Percentiles rank a stretch among this genome's conserved stretches.
These are phyloP conservation scores for Troides oblongomaculatus DNA, from an alignment of 2,888 invertebrate species.

Conservation along the genomic window DNA sequence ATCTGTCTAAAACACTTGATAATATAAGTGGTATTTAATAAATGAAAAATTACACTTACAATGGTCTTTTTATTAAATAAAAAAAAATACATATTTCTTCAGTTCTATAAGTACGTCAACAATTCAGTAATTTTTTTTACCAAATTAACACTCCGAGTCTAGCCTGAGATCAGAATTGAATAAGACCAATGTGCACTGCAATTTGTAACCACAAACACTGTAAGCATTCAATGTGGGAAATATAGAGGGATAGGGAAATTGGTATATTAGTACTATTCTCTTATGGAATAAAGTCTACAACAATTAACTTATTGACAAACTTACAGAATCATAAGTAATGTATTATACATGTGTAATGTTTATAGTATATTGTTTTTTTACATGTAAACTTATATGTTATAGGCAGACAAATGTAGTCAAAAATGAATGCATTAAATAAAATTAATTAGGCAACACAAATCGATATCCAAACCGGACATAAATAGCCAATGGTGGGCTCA, in stretches of 20 bases:
- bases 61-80: constrained; percentile 76
- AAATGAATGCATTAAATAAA: constrained; percentile 34
- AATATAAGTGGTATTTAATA: constrained; percentile 16
- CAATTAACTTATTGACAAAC: constrained; percentile 62
- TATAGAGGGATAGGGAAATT: constrained; percentile 33
- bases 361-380: constrained; percentile 55
- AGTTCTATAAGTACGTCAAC: constrained; percentile 78
- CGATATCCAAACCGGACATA: constrained; percentile 6
- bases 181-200: constrained; percentile 38
- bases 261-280: constrained; percentile 50
- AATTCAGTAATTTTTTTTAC: constrained; percentile 72
- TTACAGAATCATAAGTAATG: constrained; percentile 61
- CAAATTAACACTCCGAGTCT: constrained; percentile 69
- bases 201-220: constrained; percentile 39
- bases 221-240: constrained; percentile 36
- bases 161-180: constrained; percentile 69
- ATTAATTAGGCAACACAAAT: constrained; percentile 16
- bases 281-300: constrained; percentile 50
- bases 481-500: constrained; percentile 5
- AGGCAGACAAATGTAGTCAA: constrained; percentile 52
- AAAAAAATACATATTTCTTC: constrained; percentile 74
- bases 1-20: neutral
- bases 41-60: constrained; percentile 46
- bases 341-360: constrained; percentile 68
- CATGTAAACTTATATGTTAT: constrained; percentile 53